Percentiles rank a stretch among this genome's conserved stretches.
These are phyloP conservation scores for Irena cyanogastra DNA, from an alignment of 2,113 vertebrate species.

Conservation along the genomic window DNA sequence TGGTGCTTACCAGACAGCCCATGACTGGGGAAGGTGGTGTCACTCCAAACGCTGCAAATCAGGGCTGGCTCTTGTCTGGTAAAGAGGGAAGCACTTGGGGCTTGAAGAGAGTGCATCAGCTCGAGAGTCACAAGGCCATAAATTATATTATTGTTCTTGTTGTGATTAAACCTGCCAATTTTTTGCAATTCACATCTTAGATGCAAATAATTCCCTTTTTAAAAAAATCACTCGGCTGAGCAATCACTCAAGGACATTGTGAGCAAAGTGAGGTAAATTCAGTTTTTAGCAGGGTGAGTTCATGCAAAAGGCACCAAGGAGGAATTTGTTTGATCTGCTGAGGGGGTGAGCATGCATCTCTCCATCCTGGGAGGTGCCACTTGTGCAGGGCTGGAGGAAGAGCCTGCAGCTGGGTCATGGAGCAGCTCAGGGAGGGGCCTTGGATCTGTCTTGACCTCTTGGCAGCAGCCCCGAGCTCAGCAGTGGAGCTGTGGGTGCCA, in stretches of 20 bases:
- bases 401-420: not conserved
- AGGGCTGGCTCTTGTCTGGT: not conserved
- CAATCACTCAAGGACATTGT: not conserved
- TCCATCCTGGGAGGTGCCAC: not conserved
- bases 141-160: not conserved
- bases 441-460: not conserved
- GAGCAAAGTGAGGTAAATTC: not conserved
- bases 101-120: constrained; percentile 11
- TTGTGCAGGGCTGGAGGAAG: not conserved
- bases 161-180: constrained; percentile 43
- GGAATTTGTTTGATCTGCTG: not conserved
- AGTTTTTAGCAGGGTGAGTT: not conserved
- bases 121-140: not conserved
- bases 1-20: constrained; percentile 10
- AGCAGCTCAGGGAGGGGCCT: not conserved
- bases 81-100: not conserved
- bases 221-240: not conserved
- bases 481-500: not conserved
- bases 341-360: fast-evolving
- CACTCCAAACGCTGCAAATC: not conserved
- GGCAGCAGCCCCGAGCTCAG: not conserved
- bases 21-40: constrained; percentile 1
- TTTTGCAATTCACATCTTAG: not conserved
- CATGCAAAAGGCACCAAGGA: not conserved
- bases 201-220: not conserved